phyloP scores from a whole-genome alignment of 2,888 invertebrate genomes.

The Erebia ligea region DNA sequence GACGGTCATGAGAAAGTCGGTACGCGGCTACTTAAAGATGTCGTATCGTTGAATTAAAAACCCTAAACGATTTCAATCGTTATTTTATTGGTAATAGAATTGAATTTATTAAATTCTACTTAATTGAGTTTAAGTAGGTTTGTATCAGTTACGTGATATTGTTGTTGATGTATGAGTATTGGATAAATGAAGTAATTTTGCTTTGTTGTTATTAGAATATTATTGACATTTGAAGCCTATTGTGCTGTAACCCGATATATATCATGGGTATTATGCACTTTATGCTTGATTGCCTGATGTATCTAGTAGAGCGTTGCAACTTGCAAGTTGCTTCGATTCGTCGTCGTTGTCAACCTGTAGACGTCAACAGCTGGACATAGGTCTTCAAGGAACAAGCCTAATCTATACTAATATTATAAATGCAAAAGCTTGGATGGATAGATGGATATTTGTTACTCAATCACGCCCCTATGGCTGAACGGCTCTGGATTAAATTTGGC shows the following conservation, averaged over 20 bases:
- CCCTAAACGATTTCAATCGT: background rate
- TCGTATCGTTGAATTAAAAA: background rate
- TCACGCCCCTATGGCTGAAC: no score
- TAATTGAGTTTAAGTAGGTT: background rate
- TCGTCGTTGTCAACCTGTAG: no score
- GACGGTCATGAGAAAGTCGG: conserved; percentile 38
- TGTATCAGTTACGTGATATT: background rate
- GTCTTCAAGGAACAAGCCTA: no score
- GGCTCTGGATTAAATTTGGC: no score
- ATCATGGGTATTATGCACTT: background rate
- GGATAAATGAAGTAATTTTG: background rate
- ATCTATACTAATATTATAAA: no score
- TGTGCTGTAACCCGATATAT: background rate
- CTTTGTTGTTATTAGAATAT: background rate
- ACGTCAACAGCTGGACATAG: no score
- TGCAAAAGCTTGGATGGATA: no score
- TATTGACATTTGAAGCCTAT: background rate
- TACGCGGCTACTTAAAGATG: background rate
- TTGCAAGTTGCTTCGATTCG: no score
- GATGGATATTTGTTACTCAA: no score
- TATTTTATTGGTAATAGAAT: background rate
- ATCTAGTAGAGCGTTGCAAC: no score
- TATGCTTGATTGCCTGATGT: no score
- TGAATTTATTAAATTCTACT: background rate
- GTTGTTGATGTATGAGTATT: background rate